Evolutionary conservation across 2,113 vertebrate species (phyloP), one percentile per base, ranked within the genome.

Genomic region (Electrona antarctica): DNA sequence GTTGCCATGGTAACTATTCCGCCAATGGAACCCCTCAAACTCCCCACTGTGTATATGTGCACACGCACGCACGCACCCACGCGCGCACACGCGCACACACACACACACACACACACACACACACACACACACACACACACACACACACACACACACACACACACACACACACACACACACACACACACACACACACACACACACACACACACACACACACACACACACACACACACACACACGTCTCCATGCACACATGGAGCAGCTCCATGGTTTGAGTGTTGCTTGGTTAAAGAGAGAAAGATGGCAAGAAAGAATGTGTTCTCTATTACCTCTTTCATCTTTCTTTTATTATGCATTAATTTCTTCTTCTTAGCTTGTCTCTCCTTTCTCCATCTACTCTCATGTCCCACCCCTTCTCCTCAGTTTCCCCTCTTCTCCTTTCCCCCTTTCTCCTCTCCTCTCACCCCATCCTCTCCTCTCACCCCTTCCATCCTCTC

Each of bases 1-100:
- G 90, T 92, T 87, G 90, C 85, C 86, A 46, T 88, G 89, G 92
- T 60, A 92, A 93, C 91, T 58, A 72, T 86, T 76, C 81, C 82
- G 82, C 80, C 83, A 90, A 85, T 83, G 87, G 87, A 88, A 83
- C 81, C 82, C 78, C 67, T 80, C 81, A 86, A 73, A 83, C 67
- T 82, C 89, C 81, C 80, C 58, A 64, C 85, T 85, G 66, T 79
- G 71, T 76, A 81, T 76, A 84, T 81, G 77, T 83, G 84, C 64
- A 48, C 21, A 10, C 60, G 29, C 67, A 54, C 46, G 28, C 52
- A 91, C 85, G 88, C 75, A 88, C 67, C 69, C 71, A 92, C 85
- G 84, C 79, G 87, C 61, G 74, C 79, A 76, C 49, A 69, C 48
- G 52, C 54, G 45, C 54, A 70, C 46, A 45, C 49, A 59, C 52